Percentiles rank a stretch among this genome's conserved stretches.
Conservation (phyloP, 2,797 vertebrate species). For the Danio tinwini region DNA sequence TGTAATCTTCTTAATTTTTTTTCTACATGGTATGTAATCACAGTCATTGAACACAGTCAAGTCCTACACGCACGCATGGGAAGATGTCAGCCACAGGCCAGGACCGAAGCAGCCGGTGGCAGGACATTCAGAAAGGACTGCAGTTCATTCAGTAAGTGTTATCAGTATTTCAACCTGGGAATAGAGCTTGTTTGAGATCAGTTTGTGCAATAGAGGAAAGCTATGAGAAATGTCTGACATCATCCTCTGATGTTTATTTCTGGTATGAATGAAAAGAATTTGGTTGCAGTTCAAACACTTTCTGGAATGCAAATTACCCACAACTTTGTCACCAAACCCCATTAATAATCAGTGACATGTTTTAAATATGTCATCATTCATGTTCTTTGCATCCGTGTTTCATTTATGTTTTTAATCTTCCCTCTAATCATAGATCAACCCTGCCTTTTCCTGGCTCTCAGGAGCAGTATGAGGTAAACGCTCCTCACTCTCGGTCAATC, state of each 20-base stretch:
- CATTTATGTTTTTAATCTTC: background rate
- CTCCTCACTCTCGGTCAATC: background rate
- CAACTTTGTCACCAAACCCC: background rate
- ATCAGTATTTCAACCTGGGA: background rate
- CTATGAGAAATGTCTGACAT: background rate
- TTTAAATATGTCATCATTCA: background rate
- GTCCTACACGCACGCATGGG: conserved; percentile 74
- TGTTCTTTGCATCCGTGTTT: background rate
- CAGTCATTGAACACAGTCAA: conserved; percentile 74
- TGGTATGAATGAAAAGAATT: background rate
- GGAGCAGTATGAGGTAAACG: conserved; percentile 94
- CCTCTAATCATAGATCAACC: conserved; percentile 82
- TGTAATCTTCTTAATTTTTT: background rate
- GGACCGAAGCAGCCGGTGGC: conserved; percentile 90
- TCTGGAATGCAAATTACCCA: background rate
- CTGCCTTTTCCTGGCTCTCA: conserved; percentile 92
- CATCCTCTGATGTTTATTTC: background rate
- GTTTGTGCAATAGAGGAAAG: background rate
- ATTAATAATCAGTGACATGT: background rate
- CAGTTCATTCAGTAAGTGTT: conserved; percentile 94
- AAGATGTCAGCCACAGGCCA: conserved; percentile 90
- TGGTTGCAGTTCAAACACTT: conserved; percentile 9
- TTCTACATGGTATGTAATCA: conserved; percentile 15
- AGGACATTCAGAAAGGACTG: conserved; percentile 93
- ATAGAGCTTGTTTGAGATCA: background rate